Percentiles rank a stretch among this genome's conserved stretches.
These are phyloP conservation scores for Heliconius ismenius DNA, from an alignment of 2,888 invertebrate genomes.

Conservation along the genomic window DNA sequence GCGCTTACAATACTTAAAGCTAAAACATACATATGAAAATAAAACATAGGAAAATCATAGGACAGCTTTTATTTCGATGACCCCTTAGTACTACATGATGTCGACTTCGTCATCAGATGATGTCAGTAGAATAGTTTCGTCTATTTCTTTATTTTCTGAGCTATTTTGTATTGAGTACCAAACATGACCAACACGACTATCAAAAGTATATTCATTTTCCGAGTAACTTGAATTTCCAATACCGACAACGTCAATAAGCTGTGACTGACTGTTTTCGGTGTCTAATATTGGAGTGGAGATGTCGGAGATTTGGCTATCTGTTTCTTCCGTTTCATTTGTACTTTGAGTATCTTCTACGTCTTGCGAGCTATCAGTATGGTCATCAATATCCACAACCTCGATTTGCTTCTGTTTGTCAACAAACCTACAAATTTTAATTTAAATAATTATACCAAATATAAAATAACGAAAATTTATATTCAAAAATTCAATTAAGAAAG, in stretches of 20 bases:
- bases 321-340: conserved; percentile 16
- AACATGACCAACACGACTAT: too few relatives aligned
- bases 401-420: conserved; percentile 71
- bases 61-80: too few relatives aligned
- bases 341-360: conserved; percentile 27
- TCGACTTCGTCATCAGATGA: conserved; percentile 64
- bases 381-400: conserved; percentile 70
- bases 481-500: neutral
- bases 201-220: conserved; percentile 57
- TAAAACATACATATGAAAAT: too few relatives aligned
- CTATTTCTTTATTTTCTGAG: conserved; percentile 34
- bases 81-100: conserved; percentile 24
- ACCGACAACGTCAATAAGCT: conserved; percentile 62
- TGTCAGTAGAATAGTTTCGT: conserved; percentile 63
- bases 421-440: conserved; percentile 57
- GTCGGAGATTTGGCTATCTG: neutral
- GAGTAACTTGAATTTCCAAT: conserved; percentile 76
- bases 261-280: conserved; percentile 44
- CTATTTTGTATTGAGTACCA: conserved; percentile 15
- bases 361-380: conserved; percentile 56
- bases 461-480: neutral
- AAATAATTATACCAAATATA: neutral
- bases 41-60: too few relatives aligned
- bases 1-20: too few relatives aligned
- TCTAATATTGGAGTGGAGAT: conserved; percentile 50